These are phyloP conservation scores for Drosophila aff. DNA, from an alignment of 1,140 invertebrate species.

Conservation along the genomic window DNA sequence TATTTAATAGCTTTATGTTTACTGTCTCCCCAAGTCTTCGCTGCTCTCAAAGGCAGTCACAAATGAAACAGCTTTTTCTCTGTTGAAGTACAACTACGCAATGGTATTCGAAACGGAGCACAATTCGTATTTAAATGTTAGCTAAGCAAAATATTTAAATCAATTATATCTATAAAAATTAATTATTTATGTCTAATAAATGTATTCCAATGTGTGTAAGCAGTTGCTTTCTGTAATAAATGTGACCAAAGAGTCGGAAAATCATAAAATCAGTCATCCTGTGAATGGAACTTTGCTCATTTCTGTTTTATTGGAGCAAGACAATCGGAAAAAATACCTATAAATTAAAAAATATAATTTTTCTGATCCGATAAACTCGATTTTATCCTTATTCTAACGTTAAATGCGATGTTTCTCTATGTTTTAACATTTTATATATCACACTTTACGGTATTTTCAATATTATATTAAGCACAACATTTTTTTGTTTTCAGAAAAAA, in stretches of 20 bases:
- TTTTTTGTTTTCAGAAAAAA: no score
- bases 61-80: constrained; percentile 48
- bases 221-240: constrained; percentile 59
- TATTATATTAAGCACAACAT: no score
- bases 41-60: constrained; percentile 40
- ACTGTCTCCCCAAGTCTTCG: constrained; percentile 65
- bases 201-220: constrained; percentile 62
- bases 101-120: constrained; percentile 74
- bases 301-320: no score
- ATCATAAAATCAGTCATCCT: neutral
- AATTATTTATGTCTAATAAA: constrained; percentile 67
- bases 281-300: neutral
- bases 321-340: no score
- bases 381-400: no score
- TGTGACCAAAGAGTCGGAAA: constrained; percentile 34
- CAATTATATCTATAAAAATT: constrained; percentile 52
- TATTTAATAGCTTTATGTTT: constrained; percentile 67
- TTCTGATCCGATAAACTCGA: no score
- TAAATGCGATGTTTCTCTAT: no score
- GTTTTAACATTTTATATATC: no score
- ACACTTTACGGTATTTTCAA: no score
- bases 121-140: constrained; percentile 75
- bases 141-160: constrained; percentile 59
- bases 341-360: no score
- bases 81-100: constrained; percentile 73